A percentile compares a stretch with the other conserved stretches of the same genome.
These are phyloP conservation scores for Ctenoplectra terminalis DNA, from an alignment of 1,140 invertebrate genomes.

Conservation along the genomic window DNA sequence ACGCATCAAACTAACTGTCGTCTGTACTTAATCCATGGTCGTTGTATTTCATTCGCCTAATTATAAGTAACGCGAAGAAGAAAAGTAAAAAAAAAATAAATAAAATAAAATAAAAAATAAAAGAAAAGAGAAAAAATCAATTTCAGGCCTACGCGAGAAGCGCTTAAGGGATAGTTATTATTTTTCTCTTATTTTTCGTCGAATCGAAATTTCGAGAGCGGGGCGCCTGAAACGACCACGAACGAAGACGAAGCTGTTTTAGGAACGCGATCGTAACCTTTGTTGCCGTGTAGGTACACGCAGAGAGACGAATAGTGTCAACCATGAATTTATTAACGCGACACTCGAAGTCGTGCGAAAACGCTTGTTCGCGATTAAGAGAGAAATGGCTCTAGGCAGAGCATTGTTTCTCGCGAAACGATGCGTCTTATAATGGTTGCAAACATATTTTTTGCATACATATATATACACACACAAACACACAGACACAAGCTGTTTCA, in stretches of 20 bases:
- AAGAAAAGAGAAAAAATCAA: not conserved
- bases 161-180: conserved; percentile 2
- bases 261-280: conserved; percentile 1
- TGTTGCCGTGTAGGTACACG: not conserved
- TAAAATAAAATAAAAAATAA: not conserved
- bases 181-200: no score
- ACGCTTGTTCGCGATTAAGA: not conserved
- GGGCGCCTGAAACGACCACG: conserved; percentile 29
- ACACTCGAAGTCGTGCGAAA: not conserved
- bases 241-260: not conserved
- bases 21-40: conserved; percentile 54
- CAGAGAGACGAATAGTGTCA: not conserved
- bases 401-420: not conserved
- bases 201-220: conserved; percentile 16
- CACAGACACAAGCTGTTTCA: conserved; percentile 1
- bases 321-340: not conserved
- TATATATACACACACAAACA: conserved; percentile 7
- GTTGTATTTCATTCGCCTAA: conserved; percentile 59
- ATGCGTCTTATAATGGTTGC: conserved; percentile 6
- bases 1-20: conserved; percentile 48
- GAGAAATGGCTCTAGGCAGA: not conserved
- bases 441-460: conserved; percentile 20
- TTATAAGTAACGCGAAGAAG: conserved; percentile 18
- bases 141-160: conserved; percentile 45
- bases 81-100: not conserved